Evolutionary conservation across 1,140 invertebrate genomes (phyloP), one percentile per base, ranked within the genome.

Genomic region (Ladona fulva): DNA sequence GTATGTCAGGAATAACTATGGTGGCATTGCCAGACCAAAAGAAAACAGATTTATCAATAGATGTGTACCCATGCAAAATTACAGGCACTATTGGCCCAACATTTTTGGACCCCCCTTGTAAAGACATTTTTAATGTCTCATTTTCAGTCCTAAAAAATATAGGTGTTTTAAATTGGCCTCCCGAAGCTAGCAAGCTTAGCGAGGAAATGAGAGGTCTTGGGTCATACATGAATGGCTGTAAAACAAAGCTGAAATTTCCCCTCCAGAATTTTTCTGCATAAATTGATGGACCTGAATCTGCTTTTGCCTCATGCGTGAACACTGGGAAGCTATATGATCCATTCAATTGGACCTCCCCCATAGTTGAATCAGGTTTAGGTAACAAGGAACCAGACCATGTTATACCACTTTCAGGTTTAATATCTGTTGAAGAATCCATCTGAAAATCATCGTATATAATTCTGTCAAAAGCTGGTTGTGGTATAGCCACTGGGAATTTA

Each of bases 401-500:
- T 6, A 66, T 22, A 6, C 52, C 52, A 66, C 52, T 66, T 66
- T 16, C n/a, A 6, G 52, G 16, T 19, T 16, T 16, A 5, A 6
- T 22, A 3, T 22, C 52, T 19, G 14, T 22, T 3, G 16, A 19
- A 37, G 29, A 37, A 37, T 37, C 29, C 8, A 37, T 37, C 29
- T 37, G 29, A 37, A 37, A 37, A 37, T 37, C 29, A 37, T 37
- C 8, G 1, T 3, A 24, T 24, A 11, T 22, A 7, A 22, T 74
- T 42, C 74, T 75, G 19, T 75, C 74, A 25, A 75, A 42, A 42
- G 29, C 24, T 19, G 74, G 74, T 16, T 25, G 29, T 19, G 74
- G 74, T 75, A 75, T 75, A 24, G 74, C 74, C 10, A 75, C 74
- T 16, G 74, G 74, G 19, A 75, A 25, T 25, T 14, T 75, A 25